phyloP scores from a whole-genome alignment of 2,888 invertebrate genomes.

The Hybos culiciformis region DNA sequence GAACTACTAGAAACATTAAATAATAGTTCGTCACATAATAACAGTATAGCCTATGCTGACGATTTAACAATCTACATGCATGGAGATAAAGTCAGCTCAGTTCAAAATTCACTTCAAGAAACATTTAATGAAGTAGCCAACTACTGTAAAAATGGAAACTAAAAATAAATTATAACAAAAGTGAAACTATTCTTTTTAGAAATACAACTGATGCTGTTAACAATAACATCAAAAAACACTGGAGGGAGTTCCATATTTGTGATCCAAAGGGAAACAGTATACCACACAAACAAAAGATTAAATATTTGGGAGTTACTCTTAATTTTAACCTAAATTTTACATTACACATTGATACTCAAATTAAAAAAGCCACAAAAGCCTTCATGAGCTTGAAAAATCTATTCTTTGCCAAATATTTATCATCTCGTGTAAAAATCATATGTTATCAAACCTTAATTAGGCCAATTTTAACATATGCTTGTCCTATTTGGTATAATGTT shows the following conservation, averaged over 20 bases:
- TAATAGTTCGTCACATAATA: neutral
- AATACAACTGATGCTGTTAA: neutral
- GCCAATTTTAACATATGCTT: slow-evolving; percentile 4
- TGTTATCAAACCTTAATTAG: slow-evolving; percentile 2
- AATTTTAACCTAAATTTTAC: neutral
- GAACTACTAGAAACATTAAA: neutral
- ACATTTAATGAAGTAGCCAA: neutral
- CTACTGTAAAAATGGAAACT: neutral
- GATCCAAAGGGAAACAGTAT: neutral
- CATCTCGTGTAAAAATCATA: neutral
- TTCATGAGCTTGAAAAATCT: neutral
- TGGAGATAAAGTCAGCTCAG: neutral
- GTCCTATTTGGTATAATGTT: slow-evolving; percentile 5
- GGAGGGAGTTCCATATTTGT: neutral
- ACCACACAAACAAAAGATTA: neutral
- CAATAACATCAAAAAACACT: neutral
- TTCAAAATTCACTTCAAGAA: neutral
- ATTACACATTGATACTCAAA: neutral
- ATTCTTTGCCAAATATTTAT: neutral
- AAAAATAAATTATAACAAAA: neutral
- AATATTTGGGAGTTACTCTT: slow-evolving; percentile 1
- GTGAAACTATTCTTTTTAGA: neutral
- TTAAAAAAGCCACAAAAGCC: neutral
- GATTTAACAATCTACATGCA: neutral
- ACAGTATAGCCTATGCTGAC: neutral